phyloP scores from a whole-genome alignment of 2,888 invertebrate genomes.

The Philhelius pedissequus region DNA sequence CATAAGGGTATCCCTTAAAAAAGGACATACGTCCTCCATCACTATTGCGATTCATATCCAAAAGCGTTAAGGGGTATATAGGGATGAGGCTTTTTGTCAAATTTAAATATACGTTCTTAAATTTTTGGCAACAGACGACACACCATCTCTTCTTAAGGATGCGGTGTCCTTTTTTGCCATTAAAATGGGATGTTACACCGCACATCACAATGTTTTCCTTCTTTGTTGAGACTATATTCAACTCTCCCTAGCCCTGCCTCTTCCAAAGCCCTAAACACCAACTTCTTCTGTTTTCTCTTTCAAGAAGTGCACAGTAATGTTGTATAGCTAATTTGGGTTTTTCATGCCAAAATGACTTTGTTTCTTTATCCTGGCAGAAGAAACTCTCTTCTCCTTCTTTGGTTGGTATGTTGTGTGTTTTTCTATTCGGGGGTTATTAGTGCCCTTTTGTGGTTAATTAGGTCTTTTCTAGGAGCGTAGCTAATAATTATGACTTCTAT shows the following conservation, averaged over 20 bases:
- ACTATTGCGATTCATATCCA: neutral
- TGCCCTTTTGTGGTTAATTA: slow-evolving; percentile 68
- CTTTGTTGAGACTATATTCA: neutral
- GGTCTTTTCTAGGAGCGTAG: slow-evolving; percentile 65
- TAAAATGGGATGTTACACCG: slow-evolving; percentile 61
- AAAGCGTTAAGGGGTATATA: neutral
- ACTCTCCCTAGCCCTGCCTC: no score
- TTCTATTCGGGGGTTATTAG: slow-evolving; percentile 63
- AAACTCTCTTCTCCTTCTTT: neutral
- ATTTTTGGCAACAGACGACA: slow-evolving; percentile 2
- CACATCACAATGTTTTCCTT: slow-evolving; percentile 41
- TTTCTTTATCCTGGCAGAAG: slow-evolving; percentile 41
- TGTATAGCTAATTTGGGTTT: slow-evolving; percentile 63
- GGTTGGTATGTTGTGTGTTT: slow-evolving; percentile 22
- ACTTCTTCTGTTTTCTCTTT: neutral
- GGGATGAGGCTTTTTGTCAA: slow-evolving; percentile 41
- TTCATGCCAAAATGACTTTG: slow-evolving; percentile 52
- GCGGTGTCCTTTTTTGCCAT: slow-evolving; percentile 47
- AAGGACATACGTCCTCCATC: slow-evolving; percentile 19
- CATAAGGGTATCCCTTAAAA: slow-evolving; percentile 6
- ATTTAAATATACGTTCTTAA: slow-evolving; percentile 46
- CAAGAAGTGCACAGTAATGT: slow-evolving; percentile 66
- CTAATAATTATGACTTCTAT: slow-evolving; percentile 66
- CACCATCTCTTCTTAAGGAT: neutral
- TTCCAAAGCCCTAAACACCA: neutral